Conservation (phyloP, 2,113 vertebrate genomes). For the Rynchops niger region DNA sequence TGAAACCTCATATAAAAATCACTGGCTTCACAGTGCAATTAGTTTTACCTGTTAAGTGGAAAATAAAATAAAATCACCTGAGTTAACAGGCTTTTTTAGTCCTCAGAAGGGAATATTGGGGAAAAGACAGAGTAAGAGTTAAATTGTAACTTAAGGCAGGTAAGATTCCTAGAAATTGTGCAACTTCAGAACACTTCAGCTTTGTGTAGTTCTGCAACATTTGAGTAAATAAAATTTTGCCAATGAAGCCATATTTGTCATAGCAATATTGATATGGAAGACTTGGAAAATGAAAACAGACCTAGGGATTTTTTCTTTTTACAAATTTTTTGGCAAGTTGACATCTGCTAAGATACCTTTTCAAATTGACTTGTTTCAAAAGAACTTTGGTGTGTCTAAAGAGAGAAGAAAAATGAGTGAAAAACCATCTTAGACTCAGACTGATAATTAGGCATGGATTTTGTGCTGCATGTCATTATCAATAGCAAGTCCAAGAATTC, state of each 20-base stretch:
- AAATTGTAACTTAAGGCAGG: background rate
- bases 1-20: background rate
- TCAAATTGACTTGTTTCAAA: background rate
- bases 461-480: background rate
- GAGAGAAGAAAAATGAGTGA: background rate
- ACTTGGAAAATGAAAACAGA: background rate
- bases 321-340: background rate
- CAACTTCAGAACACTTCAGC: background rate
- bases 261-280: background rate
- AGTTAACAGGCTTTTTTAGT: background rate
- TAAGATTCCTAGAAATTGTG: background rate
- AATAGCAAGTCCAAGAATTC: background rate
- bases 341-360: background rate
- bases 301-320: background rate
- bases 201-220: background rate
- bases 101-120: background rate
- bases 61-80: background rate
- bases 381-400: background rate
- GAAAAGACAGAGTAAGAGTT: background rate
- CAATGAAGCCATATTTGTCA: background rate
- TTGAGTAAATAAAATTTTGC: background rate
- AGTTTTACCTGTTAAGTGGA: background rate
- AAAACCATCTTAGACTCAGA: constrained; percentile 31
- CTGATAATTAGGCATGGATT: background rate
- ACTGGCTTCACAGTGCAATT: background rate